Evolutionary conservation across 2,888 invertebrate species (phyloP).

Genomic region (Petrolisthes cinctipes): DNA sequence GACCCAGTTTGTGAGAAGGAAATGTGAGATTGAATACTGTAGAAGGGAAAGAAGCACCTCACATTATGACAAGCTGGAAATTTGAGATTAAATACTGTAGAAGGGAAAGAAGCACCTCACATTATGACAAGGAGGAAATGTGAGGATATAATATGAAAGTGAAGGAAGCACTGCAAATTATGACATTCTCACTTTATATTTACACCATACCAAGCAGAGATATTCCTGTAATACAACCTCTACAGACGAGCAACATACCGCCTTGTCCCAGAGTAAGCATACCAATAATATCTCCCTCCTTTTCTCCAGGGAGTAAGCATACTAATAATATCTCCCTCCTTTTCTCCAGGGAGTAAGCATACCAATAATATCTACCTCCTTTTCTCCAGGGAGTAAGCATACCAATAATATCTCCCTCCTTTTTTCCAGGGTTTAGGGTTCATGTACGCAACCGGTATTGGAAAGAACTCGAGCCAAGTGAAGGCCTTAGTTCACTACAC

Average conservation of each 20-base stretch:
- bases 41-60: too few species aligned
- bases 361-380: neutral
- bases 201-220: neutral
- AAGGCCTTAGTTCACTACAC: slow-evolving; percentile 92
- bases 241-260: too few species aligned
- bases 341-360: slow-evolving; percentile 61
- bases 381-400: slow-evolving; percentile 61
- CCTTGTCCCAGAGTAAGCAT: neutral
- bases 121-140: too few species aligned
- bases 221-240: neutral
- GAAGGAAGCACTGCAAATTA: too few species aligned
- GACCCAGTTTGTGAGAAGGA: too few species aligned
- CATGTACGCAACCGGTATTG: slow-evolving; percentile 86
- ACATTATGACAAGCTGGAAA: too few species aligned
- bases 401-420: neutral
- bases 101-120: too few species aligned
- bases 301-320: slow-evolving; percentile 61
- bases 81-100: too few species aligned
- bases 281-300: neutral
- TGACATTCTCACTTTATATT: neutral
- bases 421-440: slow-evolving; percentile 82
- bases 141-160: too few species aligned
- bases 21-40: too few species aligned
- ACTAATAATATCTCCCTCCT: neutral
- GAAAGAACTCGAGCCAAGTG: slow-evolving; percentile 88